Evolutionary conservation across 2,797 vertebrate species (phyloP).

Genomic region (Clamator glandarius): DNA sequence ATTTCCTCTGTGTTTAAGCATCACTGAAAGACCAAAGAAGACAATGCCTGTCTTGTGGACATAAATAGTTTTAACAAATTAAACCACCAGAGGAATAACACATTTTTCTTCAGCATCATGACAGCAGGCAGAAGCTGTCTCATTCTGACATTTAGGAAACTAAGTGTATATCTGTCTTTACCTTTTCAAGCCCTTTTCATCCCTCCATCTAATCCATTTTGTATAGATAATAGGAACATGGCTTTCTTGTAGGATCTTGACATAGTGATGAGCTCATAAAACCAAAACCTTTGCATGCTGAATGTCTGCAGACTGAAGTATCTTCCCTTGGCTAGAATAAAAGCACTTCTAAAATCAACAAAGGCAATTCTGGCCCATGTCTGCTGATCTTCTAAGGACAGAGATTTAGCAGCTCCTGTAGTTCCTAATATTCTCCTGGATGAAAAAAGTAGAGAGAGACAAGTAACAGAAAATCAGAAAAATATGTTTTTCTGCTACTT

Average conservation of each 20-base stretch:
- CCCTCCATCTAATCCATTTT: slow-evolving; percentile 22
- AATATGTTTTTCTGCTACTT: not conserved
- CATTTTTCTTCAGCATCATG: slow-evolving; percentile 38
- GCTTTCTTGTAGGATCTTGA: not conserved
- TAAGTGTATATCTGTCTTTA: not conserved
- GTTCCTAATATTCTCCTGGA: not conserved
- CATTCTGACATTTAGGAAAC: slow-evolving; percentile 44
- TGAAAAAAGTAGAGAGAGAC: not conserved
- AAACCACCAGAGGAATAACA: not conserved
- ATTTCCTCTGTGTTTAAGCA: slow-evolving; percentile 16
- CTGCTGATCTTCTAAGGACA: not conserved
- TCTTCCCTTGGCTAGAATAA: not conserved
- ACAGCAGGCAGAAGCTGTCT: slow-evolving; percentile 46
- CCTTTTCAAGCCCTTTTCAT: slow-evolving; percentile 59
- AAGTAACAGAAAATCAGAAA: not conserved
- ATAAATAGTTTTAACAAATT: slow-evolving; percentile 41
- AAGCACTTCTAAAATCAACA: not conserved
- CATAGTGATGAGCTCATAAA: not conserved
- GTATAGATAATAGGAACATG: not conserved
- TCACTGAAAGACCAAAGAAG: slow-evolving; percentile 9
- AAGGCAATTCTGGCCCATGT: not conserved
- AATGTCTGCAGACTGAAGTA: not conserved
- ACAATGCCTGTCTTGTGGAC: not conserved
- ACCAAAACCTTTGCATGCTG: not conserved
- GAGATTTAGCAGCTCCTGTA: not conserved